Evolutionary conservation across 92 coral and sea anemone species (phyloP), one percentile per base, ranked within the genome.

Genomic region (Chrysogorgia sp.): DNA sequence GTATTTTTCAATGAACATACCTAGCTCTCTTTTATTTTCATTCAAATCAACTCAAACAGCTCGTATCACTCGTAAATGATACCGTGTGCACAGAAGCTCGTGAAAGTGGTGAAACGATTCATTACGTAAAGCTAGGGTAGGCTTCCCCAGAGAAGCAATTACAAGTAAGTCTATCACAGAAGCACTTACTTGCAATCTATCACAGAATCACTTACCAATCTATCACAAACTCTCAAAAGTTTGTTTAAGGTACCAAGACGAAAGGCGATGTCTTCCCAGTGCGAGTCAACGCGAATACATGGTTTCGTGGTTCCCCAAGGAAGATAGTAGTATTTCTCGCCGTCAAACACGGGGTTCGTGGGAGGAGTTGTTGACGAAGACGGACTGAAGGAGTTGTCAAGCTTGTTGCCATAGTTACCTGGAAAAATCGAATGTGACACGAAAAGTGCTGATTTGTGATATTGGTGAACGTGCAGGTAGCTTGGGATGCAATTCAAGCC

Each of bases 321-420:
- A 14, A 93, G 86, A 49, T 81, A 93, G 71, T 93, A 91, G 71
- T 93, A 93, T 50, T 58, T 82, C 69, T 91, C 82, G 30, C 98
- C 98, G 49, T 93, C 98, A 69, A 88, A 93, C 25, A 93, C 89
- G 43, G 98, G 92, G 56, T 93, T 93, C 9, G 92, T 82, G 7
- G 98, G 85, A 23, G 90, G 87, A 2, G 98, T 93, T 2, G 98
- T 88, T 22, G 98, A 91, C 25, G 98, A 87, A 4, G 96, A 91
- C 0, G 96, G 98, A 10, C 86, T 91, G 25, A 93, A 96, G 35
- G 96, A 93, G 24, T 68, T 76, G 79, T 93, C 96, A 1, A 93
- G 84, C 62, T 88, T 89, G 86, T 93, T 93, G 17, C 98, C 98
- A 91, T 93, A 93, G 89, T 93, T 93, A 76, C 97, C 97, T 93